Base-by-base conservation (phyloP, 2,888 invertebrate genomes). In the Macrostomum cliftonense region DNA sequence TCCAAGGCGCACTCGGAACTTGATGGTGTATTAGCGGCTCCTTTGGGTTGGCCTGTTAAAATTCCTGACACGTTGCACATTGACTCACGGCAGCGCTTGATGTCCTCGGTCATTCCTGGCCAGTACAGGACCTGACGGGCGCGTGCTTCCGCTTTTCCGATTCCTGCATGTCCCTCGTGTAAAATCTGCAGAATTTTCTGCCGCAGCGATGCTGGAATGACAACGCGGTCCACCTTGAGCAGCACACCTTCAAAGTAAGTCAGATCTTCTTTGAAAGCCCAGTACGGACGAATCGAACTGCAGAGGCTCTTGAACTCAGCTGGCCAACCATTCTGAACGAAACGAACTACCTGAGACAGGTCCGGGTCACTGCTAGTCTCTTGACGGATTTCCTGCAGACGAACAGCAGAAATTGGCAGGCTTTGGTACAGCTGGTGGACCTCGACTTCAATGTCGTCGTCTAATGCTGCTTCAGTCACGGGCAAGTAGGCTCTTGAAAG, bases 91-190 rank as follows among this genome's bases (percentile, higher is more conserved):
- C 40, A 12, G 13, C 42, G 28, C 20, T 19, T 16, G 11, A 52
- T 46, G n/a, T 52, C 50, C 28, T 1, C n/a, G 12, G 37, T 42
- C 42, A 52, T 50, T 2, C 21, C 19, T 12, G 49, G 51, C 51
- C 51, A 51, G 28, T 47, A 52, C 5, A 52, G 11, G 2, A 46
- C 28, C 5, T 52, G 28, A 39, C 43, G 28, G 13, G 52, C 52
- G 11, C 40, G 44, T 2, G 39, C 19, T 21, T 39, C 20, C 36
- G 47, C 44, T 37, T 38, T 47, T 4, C 20, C 37, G 1, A 51
- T 37, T 1, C 52, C 51, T 4, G 42, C 40, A 42, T 52, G 51
- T 2, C 42, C 28, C 16, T 21, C 19, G 21, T 46, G 52, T n/a
- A 52, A 39, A 13, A 39, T 40, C 11, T 47, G 37, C 2, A 52